A percentile compares a stretch with the other conserved stretches of the same genome.
These are phyloP conservation scores for Eunapius fragilis DNA, from an alignment of 37 sponge, comb jelly and placozoan species.

Conservation along the genomic window DNA sequence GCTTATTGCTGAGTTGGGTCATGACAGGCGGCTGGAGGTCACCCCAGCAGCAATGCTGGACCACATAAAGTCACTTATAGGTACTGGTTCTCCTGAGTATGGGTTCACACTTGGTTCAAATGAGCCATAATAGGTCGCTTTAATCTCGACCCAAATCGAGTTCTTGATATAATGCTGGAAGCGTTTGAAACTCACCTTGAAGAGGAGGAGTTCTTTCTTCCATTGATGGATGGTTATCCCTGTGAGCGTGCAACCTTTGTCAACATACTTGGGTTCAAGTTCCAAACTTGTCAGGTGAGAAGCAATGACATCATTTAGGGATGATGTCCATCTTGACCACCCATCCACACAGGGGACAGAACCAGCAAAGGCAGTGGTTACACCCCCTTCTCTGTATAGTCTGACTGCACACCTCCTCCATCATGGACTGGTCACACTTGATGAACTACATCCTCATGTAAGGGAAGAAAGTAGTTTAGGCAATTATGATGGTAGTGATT, in stretches of 20 bases:
- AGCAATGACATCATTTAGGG: background rate
- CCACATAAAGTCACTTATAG: constrained; percentile 85
- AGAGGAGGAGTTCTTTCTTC: constrained; percentile 76
- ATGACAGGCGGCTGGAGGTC: constrained; percentile 27
- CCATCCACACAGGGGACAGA: constrained; percentile 12
- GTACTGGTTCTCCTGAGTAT: too few species aligned
- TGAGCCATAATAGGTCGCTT: constrained; percentile 74
- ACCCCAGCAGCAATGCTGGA: constrained; percentile 57
- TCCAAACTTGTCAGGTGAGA: constrained; percentile 72
- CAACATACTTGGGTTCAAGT: constrained; percentile 94
- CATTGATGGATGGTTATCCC: constrained; percentile 75
- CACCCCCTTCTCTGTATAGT: constrained; percentile 68
- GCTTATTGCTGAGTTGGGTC: constrained; percentile 86
- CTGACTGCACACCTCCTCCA: constrained; percentile 86
- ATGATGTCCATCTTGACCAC: background rate
- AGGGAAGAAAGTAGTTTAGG: background rate
- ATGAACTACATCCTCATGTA: constrained; percentile 85
- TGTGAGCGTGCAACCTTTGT: constrained; percentile 79
- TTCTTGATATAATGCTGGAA: constrained; percentile 93
- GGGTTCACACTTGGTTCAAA: background rate
- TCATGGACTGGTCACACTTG: constrained; percentile 59
- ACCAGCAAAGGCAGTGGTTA: constrained; percentile 3
- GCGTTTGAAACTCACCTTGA: constrained; percentile 88
- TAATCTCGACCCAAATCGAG: constrained; percentile 96
- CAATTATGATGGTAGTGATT: too few species aligned